Evolutionary conservation across 2,888 invertebrate genomes (phyloP).

Genomic region (Flabesymbios commensalis): DNA sequence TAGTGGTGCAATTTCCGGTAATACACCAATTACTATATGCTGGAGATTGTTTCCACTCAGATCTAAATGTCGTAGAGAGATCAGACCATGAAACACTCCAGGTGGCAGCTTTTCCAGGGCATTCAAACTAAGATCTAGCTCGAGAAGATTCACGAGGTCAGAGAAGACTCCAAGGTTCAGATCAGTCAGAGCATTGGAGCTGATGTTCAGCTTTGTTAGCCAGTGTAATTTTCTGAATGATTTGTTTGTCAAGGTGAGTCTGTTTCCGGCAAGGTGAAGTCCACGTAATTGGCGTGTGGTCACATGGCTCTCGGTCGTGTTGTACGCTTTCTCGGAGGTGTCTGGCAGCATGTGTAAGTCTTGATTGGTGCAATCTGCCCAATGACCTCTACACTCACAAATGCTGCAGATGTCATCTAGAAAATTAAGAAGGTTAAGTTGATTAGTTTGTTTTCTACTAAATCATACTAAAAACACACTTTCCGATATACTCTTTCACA

Average conservation of each 20-base stretch:
- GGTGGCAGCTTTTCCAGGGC: slow-evolving; percentile 9
- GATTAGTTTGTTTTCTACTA: too few relatives aligned
- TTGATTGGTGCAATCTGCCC: not conserved
- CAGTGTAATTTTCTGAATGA: slow-evolving; percentile 18
- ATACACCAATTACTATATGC: not conserved
- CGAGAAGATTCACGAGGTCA: slow-evolving; percentile 17
- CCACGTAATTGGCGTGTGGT: slow-evolving; percentile 10
- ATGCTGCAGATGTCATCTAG: slow-evolving; percentile 17
- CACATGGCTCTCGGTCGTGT: not conserved
- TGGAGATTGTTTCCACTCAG: slow-evolving; percentile 19
- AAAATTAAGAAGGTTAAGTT: not conserved
- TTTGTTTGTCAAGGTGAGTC: slow-evolving; percentile 3
- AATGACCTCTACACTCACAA: slow-evolving; percentile 13
- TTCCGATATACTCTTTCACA: too few relatives aligned
- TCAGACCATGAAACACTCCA: slow-evolving; percentile 21
- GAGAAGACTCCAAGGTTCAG: slow-evolving; percentile 15
- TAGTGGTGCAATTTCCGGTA: slow-evolving; percentile 4
- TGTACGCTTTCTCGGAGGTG: not conserved
- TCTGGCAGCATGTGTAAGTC: not conserved
- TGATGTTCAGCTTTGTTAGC: slow-evolving; percentile 22
- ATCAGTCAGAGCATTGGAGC: slow-evolving; percentile 7
- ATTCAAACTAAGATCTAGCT: slow-evolving; percentile 32
- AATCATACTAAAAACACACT: too few relatives aligned
- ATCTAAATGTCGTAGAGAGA: slow-evolving; percentile 17
- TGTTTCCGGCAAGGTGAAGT: slow-evolving; percentile 17